phyloP scores from a whole-genome alignment of 2,797 vertebrate genomes.

The Craterocephalus amniculus region DNA sequence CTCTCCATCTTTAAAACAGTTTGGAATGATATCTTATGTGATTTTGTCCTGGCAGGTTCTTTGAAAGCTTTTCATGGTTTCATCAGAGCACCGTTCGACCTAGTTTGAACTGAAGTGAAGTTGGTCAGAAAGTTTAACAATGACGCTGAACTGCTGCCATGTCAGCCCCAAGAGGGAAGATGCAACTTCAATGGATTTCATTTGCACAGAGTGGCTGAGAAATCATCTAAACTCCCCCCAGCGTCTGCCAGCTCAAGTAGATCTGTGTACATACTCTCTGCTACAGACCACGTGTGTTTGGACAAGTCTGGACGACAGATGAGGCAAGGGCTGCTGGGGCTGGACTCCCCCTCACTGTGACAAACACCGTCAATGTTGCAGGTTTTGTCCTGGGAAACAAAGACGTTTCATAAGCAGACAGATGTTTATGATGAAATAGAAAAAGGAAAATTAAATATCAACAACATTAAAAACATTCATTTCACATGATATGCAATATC shows the following conservation, averaged over 20 bases:
- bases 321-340: conserved; percentile 87
- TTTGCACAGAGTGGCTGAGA: conserved; percentile 56
- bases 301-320: conserved; percentile 87
- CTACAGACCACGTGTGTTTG: conserved; percentile 87
- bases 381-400: conserved; percentile 85
- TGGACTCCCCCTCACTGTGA: conserved; percentile 85
- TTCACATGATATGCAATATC: background rate
- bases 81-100: conserved; percentile 36
- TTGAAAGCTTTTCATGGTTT: background rate
- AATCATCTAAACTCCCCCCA: conserved; percentile 45
- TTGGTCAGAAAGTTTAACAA: conserved; percentile 51
- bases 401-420: background rate
- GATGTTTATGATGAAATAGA: too few relatives aligned
- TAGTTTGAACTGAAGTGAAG: conserved; percentile 53
- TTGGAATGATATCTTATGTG: background rate
- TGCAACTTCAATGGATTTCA: conserved; percentile 37
- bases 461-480: background rate
- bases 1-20: background rate
- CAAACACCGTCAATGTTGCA: conserved; percentile 90
- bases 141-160: conserved; percentile 39
- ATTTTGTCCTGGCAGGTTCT: background rate
- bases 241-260: background rate
- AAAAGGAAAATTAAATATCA: background rate
- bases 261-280: conserved; percentile 82
- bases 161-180: conserved; percentile 27